Percentiles rank a stretch among this genome's conserved stretches.
Conservation (phyloP, 1,140 invertebrate genomes). For the Zophobas morio region DNA sequence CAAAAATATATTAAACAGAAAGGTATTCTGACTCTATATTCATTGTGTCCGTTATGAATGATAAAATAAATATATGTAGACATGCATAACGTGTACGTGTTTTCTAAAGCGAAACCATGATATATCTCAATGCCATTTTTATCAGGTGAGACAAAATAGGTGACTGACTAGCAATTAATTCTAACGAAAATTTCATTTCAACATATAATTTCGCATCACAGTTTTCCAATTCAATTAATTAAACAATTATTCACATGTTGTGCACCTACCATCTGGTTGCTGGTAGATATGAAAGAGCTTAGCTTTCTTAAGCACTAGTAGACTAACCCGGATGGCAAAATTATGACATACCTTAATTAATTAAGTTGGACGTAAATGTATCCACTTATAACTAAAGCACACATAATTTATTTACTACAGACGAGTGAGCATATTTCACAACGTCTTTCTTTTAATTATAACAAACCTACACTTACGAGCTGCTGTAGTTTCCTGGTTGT, state of each 20-base stretch:
- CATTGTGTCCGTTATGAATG: too few relatives aligned
- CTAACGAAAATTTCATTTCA: background rate
- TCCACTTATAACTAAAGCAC: constrained; percentile 11
- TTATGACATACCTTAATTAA: background rate
- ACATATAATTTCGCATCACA: background rate
- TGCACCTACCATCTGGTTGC: constrained; percentile 18
- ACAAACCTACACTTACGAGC: constrained; percentile 12
- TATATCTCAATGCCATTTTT: too few relatives aligned
- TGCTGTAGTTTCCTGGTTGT: constrained; percentile 3
- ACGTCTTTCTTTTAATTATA: constrained; percentile 20
- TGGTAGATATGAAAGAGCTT: background rate
- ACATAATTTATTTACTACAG: constrained; percentile 21
- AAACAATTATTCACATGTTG: constrained; percentile 5
- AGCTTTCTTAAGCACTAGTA: constrained; percentile 8
- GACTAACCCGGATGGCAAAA: constrained; percentile 14
- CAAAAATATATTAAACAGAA: background rate
- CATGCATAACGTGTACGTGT: too few relatives aligned
- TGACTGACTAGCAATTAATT: background rate
- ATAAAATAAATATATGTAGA: too few relatives aligned
- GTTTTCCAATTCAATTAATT: constrained; percentile 31
- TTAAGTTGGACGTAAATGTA: background rate
- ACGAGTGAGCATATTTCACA: constrained; percentile 25
- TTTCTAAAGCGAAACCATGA: too few relatives aligned
- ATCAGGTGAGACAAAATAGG: background rate
- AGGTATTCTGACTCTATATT: too few relatives aligned